Evolutionary conservation across 1,140 invertebrate genomes (phyloP), one percentile per base, ranked within the genome.

Genomic region (Bombus consobrinus): DNA sequence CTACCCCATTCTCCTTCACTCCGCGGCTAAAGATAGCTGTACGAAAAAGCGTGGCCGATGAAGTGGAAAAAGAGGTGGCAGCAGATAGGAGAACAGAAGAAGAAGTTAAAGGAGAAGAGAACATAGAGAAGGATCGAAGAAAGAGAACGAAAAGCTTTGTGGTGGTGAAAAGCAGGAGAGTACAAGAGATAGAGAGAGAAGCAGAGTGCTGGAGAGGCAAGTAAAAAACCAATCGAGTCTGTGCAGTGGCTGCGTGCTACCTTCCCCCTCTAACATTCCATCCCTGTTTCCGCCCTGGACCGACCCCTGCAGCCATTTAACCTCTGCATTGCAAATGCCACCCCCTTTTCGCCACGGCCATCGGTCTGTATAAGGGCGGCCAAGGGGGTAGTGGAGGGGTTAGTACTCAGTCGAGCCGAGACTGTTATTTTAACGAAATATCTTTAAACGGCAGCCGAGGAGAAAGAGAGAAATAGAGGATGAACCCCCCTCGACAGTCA

Each of bases 371-470:
- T 81, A 83, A 87, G 89, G 88, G 89, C 77, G 73, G 85, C 83
- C 64, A n/a, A 71, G 66, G 41, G 57, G 41, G 37, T 22, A 74
- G 73, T 41, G 47, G 81, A 77, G 85, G 71, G 62, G 74, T 66
- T 73, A 71, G 71, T 84, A 81, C 85, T 80, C 82, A 84, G 81
- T 86, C 89, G 90, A 91, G 91, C 89, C 93, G 91, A 92, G 91
- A 94, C 94, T 95, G 93, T 95, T 95, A 95, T 95, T 95, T 95
- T 95, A 95, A 95, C 94, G 94, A 95, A 95, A 95, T 95, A 95
- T 95, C 94, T 94, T 95, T 95, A 95, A 95, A 94, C 93, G 94
- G 88, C 89, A 91, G 84, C 81, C 71, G 77, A 79, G 84, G 82
- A 75, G 80, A 83, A 78, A 88, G 78, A 87, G 89, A 89, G 89